A percentile compares a stretch with the other conserved stretches of the same genome.
Conservation (phyloP, 2,113 vertebrate genomes). For the Malurus melanocephalus region DNA sequence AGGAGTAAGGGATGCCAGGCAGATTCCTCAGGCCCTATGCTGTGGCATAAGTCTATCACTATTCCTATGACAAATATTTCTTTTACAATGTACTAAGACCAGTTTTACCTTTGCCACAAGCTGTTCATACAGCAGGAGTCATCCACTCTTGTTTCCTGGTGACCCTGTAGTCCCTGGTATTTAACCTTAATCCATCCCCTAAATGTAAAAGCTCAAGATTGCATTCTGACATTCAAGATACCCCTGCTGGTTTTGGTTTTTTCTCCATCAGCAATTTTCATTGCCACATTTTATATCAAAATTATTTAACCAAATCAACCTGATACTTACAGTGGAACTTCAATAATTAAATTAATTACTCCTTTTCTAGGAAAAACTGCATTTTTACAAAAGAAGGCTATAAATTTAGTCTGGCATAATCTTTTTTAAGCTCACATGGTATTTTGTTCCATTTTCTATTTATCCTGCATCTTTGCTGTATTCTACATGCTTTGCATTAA, state of each 20-base stretch:
- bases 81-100: neutral
- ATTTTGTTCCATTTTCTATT: neutral
- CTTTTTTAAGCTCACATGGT: neutral
- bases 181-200: neutral
- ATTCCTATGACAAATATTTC: neutral
- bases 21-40: neutral
- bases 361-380: neutral
- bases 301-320: neutral
- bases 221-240: neutral
- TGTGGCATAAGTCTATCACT: neutral
- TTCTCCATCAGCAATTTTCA: neutral
- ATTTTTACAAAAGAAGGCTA: neutral
- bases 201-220: neutral
- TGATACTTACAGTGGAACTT: neutral
- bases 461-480: neutral
- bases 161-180: neutral
- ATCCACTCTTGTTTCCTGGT: neutral
- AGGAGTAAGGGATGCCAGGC: neutral
- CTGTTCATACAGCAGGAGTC: neutral
- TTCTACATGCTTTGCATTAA: neutral
- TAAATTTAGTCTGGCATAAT: neutral
- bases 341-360: neutral
- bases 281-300: neutral
- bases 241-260: neutral
- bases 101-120: neutral